phyloP scores from a whole-genome alignment of 2,888 invertebrate genomes.

The Macaria notata region DNA sequence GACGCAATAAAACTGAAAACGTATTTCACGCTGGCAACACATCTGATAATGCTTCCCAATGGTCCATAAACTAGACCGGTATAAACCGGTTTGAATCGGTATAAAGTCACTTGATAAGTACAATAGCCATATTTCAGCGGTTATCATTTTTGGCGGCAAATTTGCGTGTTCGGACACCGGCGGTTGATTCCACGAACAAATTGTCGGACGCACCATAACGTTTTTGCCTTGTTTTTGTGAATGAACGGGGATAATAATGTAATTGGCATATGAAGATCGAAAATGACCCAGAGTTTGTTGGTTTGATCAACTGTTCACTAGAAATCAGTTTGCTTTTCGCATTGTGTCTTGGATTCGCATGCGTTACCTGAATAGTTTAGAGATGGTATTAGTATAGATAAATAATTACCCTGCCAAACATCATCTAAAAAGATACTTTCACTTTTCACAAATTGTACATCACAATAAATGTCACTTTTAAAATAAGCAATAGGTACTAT shows the following conservation, averaged over 20 bases:
- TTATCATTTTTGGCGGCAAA: conserved; percentile 71
- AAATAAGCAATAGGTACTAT: too few species aligned
- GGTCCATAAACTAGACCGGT: conserved; percentile 47
- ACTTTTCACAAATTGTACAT: too few species aligned
- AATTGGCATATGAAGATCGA: conserved; percentile 1
- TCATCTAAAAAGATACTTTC: too few species aligned
- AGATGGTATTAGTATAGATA: too few species aligned
- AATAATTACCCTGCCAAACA: too few species aligned
- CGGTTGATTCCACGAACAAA: conserved; percentile 59
- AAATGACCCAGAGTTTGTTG: conserved; percentile 1
- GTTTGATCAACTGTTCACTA: too few species aligned
- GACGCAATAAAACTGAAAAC: conserved; percentile 37
- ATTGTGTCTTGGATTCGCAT: too few species aligned
- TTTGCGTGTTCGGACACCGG: conserved; percentile 56
- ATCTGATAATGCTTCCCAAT: conserved; percentile 59
- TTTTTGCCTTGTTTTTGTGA: conserved; percentile 44
- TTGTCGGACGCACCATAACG: conserved; percentile 39
- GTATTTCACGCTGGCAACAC: conserved; percentile 49
- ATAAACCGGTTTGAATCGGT: conserved; percentile 32
- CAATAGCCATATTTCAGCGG: conserved; percentile 55
- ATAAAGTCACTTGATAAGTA: conserved; percentile 55
- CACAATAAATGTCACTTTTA: too few species aligned
- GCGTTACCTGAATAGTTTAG: too few species aligned
- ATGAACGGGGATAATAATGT: conserved; percentile 15
- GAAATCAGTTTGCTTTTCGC: too few species aligned